Conservation (phyloP, 2,888 invertebrate genomes). For the Volucella bombylans region DNA sequence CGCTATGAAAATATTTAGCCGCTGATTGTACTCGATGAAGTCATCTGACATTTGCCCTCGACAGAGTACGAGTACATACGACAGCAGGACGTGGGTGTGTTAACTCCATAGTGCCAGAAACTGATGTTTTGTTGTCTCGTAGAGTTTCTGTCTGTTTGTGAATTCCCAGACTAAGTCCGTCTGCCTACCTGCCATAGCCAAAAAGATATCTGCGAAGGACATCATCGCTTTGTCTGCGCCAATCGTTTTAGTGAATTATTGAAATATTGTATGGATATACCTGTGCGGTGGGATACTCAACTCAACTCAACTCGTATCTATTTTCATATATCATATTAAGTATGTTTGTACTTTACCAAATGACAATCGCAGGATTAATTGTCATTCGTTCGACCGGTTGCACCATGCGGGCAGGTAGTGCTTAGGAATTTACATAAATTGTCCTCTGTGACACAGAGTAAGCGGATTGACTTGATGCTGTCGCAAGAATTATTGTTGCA, state of each 20-base stretch:
- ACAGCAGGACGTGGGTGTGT: constrained; percentile 15
- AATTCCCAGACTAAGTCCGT: constrained; percentile 25
- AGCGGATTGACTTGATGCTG: constrained; percentile 14
- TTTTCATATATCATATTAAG: not conserved
- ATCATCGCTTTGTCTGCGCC: too few relatives aligned
- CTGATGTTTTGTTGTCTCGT: constrained; percentile 19
- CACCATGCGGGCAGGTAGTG: not conserved
- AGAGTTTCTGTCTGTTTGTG: constrained; percentile 21
- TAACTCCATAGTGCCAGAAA: not conserved
- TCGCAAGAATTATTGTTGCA: constrained; percentile 41
- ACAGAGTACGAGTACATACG: constrained; percentile 13
- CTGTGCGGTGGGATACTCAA: too few relatives aligned
- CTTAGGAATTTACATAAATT: constrained; percentile 48
- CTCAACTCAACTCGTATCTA: too few relatives aligned
- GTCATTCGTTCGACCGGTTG: not conserved
- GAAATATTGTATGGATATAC: too few relatives aligned
- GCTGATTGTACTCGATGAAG: constrained; percentile 20
- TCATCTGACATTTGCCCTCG: constrained; percentile 58
- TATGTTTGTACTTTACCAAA: not conserved
- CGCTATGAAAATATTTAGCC: constrained; percentile 15
- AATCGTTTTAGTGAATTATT: too few relatives aligned
- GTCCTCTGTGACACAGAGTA: constrained; percentile 34
- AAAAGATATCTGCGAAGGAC: not conserved
- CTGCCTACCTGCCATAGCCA: too few relatives aligned
- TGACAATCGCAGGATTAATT: constrained; percentile 38